phyloP scores from a whole-genome alignment of 2,797 vertebrate genomes.

The Echiichthys vipera region DNA sequence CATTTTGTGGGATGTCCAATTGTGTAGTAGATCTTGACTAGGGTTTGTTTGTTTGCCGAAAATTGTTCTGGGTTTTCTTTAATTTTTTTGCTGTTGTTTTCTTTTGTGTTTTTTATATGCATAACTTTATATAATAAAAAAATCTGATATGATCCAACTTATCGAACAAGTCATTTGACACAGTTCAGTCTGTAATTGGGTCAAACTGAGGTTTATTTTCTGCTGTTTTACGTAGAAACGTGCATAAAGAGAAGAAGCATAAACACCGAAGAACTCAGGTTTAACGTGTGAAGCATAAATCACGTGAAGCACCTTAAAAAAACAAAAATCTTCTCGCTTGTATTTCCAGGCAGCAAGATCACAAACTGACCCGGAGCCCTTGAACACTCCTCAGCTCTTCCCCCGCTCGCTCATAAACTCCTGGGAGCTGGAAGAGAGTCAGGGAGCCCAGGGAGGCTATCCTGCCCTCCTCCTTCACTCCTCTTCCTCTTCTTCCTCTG shows the following conservation, averaged over 20 bases:
- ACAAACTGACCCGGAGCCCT: not conserved
- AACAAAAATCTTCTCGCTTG: not conserved
- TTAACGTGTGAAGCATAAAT: not conserved
- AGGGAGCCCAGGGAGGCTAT: conserved; percentile 87
- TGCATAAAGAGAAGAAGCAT: not conserved
- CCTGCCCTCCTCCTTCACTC: conserved; percentile 81
- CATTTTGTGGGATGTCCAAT: no score
- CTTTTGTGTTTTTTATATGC: no score
- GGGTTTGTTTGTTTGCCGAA: no score
- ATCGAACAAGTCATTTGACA: not conserved
- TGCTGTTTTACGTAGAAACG: not conserved
- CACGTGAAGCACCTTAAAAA: not conserved
- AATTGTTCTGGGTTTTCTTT: no score
- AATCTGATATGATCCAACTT: not conserved
- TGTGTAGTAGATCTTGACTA: no score
- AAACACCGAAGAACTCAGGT: no score
- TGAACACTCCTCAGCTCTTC: conserved; percentile 82
- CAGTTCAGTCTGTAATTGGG: not conserved
- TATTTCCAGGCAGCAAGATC: conserved; percentile 23
- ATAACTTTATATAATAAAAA: no score
- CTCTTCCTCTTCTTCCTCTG: conserved; percentile 9
- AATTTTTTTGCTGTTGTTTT: no score
- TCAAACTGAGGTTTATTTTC: not conserved
- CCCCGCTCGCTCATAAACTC: conserved; percentile 87
- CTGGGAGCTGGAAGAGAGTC: conserved; percentile 89